Conservation (phyloP, 1,140 invertebrate genomes). For the Hetaerina americana region DNA sequence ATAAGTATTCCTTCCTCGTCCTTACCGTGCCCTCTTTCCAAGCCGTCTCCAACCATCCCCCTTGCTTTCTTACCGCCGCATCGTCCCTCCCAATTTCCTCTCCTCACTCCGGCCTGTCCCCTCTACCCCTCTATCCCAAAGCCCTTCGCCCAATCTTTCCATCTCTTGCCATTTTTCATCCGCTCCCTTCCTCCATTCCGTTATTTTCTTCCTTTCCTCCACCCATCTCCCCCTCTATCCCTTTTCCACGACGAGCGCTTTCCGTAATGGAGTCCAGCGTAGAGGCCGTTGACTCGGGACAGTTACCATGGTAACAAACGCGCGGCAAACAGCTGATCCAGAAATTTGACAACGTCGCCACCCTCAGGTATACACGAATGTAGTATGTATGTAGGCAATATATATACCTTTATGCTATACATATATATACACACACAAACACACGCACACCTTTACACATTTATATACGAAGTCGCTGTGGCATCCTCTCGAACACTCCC, state of each 20-base stretch:
- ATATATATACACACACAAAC: too few species aligned
- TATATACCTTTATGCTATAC: too few species aligned
- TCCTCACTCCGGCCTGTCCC: not conserved
- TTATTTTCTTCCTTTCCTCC: not conserved
- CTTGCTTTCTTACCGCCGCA: not conserved
- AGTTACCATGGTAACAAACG: not conserved
- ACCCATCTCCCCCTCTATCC: too few species aligned
- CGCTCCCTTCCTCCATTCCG: not conserved
- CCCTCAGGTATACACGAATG: too few species aligned
- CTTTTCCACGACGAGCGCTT: not conserved
- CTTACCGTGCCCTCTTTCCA: too few species aligned
- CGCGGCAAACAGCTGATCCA: not conserved
- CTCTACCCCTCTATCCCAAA: not conserved
- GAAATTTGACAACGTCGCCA: not conserved
- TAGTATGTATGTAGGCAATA: too few species aligned
- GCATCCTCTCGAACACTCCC: too few species aligned
- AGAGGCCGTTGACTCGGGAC: not conserved
- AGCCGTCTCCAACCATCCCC: too few species aligned
- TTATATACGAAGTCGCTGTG: too few species aligned
- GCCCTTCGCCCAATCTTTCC: not conserved
- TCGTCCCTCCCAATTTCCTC: not conserved
- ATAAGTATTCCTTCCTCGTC: too few species aligned
- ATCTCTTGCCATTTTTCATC: not conserved
- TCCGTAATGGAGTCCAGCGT: not conserved
- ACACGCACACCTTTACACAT: too few species aligned